These are phyloP conservation scores for Mus spicilegus DNA, from an alignment of 2,113 vertebrate species.

Conservation along the genomic window DNA sequence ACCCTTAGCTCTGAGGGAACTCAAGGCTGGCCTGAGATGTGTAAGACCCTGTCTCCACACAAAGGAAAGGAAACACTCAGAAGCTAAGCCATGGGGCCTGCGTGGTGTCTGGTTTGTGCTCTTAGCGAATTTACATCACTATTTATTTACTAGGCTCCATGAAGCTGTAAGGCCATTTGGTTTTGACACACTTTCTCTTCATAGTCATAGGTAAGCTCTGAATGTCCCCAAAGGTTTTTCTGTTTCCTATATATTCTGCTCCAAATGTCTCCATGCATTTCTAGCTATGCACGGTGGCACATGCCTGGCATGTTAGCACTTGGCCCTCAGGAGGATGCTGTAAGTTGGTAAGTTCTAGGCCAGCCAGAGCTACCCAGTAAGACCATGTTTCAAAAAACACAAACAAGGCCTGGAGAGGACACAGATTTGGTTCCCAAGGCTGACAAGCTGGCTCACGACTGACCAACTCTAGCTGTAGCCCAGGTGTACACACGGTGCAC, in stretches of 20 bases:
- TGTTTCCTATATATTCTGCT: background rate
- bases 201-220: background rate
- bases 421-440: background rate
- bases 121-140: background rate
- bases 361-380: background rate
- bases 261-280: background rate
- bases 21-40: background rate
- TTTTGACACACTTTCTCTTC: background rate
- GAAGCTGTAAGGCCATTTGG: background rate
- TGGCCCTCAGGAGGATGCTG: background rate
- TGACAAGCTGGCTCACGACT: no score
- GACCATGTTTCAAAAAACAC: background rate
- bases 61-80: background rate
- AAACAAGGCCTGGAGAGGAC: background rate
- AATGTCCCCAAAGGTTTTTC: background rate
- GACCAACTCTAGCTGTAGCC: background rate
- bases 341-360: background rate
- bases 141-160: background rate
- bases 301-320: background rate
- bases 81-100: background rate
- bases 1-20: background rate
- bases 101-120: background rate
- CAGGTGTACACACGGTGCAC: background rate
- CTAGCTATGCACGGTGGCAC: background rate
- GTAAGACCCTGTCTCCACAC: background rate